Evolutionary conservation across 2,888 invertebrate genomes (phyloP).

Genomic region (Petrolisthes manimaculis): DNA sequence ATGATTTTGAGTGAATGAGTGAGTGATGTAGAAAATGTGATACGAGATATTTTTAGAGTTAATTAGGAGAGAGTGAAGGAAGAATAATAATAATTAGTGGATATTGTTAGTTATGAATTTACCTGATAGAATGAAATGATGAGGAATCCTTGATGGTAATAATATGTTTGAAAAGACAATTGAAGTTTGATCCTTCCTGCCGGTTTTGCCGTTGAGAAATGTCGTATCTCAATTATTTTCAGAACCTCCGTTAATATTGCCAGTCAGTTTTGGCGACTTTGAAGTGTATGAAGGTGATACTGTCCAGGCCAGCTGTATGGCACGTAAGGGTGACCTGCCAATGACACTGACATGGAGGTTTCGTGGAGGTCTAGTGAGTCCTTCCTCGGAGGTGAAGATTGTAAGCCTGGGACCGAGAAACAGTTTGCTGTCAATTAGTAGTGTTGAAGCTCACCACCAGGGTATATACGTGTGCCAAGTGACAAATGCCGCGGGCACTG

Average conservation of each 20-base stretch:
- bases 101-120: no score
- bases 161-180: neutral
- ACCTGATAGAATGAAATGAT: neutral
- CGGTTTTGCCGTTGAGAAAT: neutral
- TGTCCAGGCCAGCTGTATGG: constrained; percentile 68
- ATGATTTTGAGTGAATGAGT: no score
- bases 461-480: constrained; percentile 79
- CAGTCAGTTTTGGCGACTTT: constrained; percentile 61
- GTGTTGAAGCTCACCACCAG: constrained; percentile 53
- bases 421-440: constrained; percentile 48
- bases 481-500: constrained; percentile 72
- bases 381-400: constrained; percentile 66
- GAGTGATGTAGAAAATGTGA: no score
- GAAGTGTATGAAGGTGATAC: constrained; percentile 66
- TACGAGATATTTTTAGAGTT: no score
- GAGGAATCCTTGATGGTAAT: neutral
- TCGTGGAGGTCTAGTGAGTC: constrained; percentile 70
- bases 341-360: constrained; percentile 71
- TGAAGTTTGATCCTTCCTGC: neutral
- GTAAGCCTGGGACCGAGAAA: constrained; percentile 45
- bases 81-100: no score
- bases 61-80: no score
- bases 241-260: constrained; percentile 65
- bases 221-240: constrained; percentile 41
- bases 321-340: constrained; percentile 69